Evolutionary conservation across 2,113 vertebrate genomes (phyloP).

Genomic region (Amphiprion percula): DNA sequence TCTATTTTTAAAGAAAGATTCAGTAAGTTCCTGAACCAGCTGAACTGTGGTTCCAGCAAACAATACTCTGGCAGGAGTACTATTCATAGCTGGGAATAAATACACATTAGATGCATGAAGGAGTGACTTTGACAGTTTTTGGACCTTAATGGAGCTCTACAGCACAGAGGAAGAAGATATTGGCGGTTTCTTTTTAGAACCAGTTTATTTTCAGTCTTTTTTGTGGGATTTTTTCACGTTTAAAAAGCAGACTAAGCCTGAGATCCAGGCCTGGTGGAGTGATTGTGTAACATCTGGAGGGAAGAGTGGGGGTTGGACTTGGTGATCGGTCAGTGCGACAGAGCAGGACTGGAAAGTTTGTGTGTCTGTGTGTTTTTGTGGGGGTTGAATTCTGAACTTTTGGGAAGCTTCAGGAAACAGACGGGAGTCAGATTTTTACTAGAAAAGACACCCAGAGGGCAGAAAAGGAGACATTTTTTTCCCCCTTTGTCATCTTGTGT

Average conservation of each 20-base stretch:
- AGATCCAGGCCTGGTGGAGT: constrained; percentile 13
- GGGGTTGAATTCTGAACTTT: constrained; percentile 32
- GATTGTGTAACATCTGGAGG: constrained; percentile 58
- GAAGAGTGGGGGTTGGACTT: constrained; percentile 27
- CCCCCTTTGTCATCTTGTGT: constrained; percentile 34
- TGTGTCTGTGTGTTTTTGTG: constrained; percentile 26
- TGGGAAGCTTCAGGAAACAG: constrained; percentile 28
- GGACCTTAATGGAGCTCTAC: too few species aligned
- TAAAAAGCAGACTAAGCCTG: neutral
- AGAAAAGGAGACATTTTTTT: neutral
- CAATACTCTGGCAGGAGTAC: too few species aligned
- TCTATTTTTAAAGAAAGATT: too few species aligned
- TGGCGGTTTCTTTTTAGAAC: too few species aligned
- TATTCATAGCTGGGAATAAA: neutral
- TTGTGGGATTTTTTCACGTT: neutral
- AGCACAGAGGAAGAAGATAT: too few species aligned
- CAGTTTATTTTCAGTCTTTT: too few species aligned
- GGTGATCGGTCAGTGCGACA: constrained; percentile 47
- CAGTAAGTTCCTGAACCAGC: too few species aligned
- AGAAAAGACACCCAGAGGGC: neutral
- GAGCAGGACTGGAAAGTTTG: constrained; percentile 61
- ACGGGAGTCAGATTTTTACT: constrained; percentile 10
- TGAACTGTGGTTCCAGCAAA: too few species aligned
- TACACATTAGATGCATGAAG: too few species aligned
- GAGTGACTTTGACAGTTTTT: too few species aligned